Percentiles rank a stretch among this genome's conserved stretches.
phyloP scores from a whole-genome alignment of 1,140 invertebrate genomes.

The Sarcophaga peregrina region DNA sequence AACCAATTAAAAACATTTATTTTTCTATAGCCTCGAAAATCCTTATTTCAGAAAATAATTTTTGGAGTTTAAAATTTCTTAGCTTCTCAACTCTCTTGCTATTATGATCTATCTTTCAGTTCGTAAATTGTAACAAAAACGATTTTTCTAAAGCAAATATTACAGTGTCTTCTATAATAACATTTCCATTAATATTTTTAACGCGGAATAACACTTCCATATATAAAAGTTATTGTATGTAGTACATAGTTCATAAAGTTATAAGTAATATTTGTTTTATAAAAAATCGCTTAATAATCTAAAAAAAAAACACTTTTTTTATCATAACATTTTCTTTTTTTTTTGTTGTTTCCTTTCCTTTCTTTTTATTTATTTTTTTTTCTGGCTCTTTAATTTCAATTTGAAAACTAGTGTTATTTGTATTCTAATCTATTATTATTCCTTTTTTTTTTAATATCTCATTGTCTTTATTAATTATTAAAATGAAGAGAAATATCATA shows the following conservation, averaged over 20 bases:
- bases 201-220: too few species aligned
- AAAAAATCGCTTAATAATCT: background rate
- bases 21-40: slow-evolving; percentile 34
- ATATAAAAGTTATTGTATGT: too few species aligned
- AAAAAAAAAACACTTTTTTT: slow-evolving; percentile 6
- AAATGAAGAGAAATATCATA: slow-evolving; percentile 5
- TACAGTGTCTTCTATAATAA: too few species aligned
- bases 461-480: slow-evolving; percentile 35
- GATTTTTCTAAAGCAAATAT: too few species aligned
- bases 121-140: too few species aligned
- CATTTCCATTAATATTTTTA: too few species aligned
- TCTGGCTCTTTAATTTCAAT: background rate
- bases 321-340: slow-evolving; percentile 2
- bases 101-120: background rate
- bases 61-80: slow-evolving; percentile 4
- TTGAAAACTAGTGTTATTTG: background rate
- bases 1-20: slow-evolving; percentile 6
- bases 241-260: too few species aligned
- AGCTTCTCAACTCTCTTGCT: background rate
- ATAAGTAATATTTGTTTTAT: background rate
- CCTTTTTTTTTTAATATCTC: slow-evolving; percentile 29
- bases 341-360: background rate
- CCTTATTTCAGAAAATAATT: background rate
- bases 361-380: slow-evolving; percentile 22
- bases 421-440: slow-evolving; percentile 12